A percentile compares a stretch with the other conserved stretches of the same genome.
phyloP scores from a whole-genome alignment of 2,888 invertebrate genomes.

The Platypus cylindrus region DNA sequence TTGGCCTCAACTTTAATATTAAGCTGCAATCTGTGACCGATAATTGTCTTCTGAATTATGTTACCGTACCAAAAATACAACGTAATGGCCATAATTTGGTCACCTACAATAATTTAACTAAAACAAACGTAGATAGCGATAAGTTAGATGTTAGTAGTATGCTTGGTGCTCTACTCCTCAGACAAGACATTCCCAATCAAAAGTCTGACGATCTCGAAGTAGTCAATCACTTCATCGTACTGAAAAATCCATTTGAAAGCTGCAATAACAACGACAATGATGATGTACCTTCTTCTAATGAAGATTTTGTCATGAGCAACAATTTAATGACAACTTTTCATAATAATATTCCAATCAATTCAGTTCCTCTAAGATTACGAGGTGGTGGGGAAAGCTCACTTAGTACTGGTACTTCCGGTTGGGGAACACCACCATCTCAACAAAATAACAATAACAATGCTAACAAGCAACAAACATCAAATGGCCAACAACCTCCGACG shows the following conservation, averaged over 20 bases:
- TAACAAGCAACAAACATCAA: constrained; percentile 38
- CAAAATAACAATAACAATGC: constrained; percentile 46
- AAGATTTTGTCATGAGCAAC: constrained; percentile 31
- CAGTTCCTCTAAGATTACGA: constrained; percentile 48
- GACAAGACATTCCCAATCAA: constrained; percentile 40
- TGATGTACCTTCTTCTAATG: constrained; percentile 28
- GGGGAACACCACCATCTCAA: constrained; percentile 64
- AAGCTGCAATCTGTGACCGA: constrained; percentile 62
- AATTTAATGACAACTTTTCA: background rate
- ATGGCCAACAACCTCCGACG: constrained; percentile 36
- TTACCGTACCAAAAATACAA: constrained; percentile 42
- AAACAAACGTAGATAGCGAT: constrained; percentile 23
- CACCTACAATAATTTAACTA: constrained; percentile 41
- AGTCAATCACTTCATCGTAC: constrained; percentile 26
- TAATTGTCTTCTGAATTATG: constrained; percentile 53
- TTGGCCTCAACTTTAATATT: constrained; percentile 44
- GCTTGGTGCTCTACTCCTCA: constrained; percentile 39
- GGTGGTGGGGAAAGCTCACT: constrained; percentile 76
- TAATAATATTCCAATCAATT: constrained; percentile 16
- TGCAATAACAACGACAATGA: constrained; percentile 25
- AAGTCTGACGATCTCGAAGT: constrained; percentile 38
- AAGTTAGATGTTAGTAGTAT: constrained; percentile 38
- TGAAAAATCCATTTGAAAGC: constrained; percentile 19
- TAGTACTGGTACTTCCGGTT: constrained; percentile 59
- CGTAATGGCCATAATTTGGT: constrained; percentile 40